These are phyloP conservation scores for Empidonax traillii DNA, from an alignment of 2,113 vertebrate species.

Conservation along the genomic window DNA sequence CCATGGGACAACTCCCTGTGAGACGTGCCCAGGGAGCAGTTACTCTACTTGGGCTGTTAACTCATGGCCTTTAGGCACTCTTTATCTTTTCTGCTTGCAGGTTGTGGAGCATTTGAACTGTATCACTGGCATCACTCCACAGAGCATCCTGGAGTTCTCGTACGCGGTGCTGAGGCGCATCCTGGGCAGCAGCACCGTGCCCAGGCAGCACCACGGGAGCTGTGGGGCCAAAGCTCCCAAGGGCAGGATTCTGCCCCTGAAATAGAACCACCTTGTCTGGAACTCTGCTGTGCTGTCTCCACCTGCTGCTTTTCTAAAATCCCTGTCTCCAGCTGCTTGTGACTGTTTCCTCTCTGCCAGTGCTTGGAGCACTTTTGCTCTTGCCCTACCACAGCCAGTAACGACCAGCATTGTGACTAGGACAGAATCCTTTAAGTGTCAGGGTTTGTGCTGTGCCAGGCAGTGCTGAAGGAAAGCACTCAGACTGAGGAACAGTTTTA, in stretches of 20 bases:
- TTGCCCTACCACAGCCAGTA: rapidly evolving
- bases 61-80: rapidly evolving
- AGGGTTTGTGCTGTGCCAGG: background rate
- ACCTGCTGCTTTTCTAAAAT: background rate
- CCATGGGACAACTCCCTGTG: background rate
- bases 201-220: background rate
- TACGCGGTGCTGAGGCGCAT: slow-evolving; percentile 77
- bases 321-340: background rate
- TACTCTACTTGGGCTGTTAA: background rate
- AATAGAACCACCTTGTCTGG: background rate
- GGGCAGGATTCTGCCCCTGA: background rate
- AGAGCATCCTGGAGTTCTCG: slow-evolving; percentile 84
- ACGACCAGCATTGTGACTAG: rapidly evolving
- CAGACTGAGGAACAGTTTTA: background rate
- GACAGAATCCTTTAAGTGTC: background rate
- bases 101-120: slow-evolving; percentile 81
- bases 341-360: background rate
- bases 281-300: background rate
- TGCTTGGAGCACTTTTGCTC: background rate
- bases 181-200: slow-evolving; percentile 30
- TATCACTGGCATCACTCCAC: slow-evolving; percentile 85
- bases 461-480: background rate
- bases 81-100: slow-evolving; percentile 51
- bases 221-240: too few relatives aligned
- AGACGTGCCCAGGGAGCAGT: background rate